These are phyloP conservation scores for Plebejus melissa DNA, from an alignment of 2,888 invertebrate species.

Conservation along the genomic window DNA sequence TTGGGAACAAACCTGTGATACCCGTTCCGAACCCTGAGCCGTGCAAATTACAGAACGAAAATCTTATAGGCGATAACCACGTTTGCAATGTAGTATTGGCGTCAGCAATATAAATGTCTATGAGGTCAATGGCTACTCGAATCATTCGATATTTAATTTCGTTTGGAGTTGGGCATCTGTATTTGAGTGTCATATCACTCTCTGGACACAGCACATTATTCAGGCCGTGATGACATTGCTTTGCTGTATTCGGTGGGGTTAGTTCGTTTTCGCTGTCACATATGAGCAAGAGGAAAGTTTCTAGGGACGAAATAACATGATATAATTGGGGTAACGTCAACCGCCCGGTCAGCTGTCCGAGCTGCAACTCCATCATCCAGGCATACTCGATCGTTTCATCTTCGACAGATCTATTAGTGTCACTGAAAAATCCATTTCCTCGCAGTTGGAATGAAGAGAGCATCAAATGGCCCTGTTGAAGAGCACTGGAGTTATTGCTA, in stretches of 20 bases:
- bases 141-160: constrained; percentile 97
- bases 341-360: constrained; percentile 95
- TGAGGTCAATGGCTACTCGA: constrained; percentile 90
- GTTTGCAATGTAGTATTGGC: constrained; percentile 91
- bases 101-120: constrained; percentile 95
- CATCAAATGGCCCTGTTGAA: constrained; percentile 91
- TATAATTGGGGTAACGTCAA: constrained; percentile 93
- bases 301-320: constrained; percentile 91
- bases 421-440: constrained; percentile 98
- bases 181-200: constrained; percentile 83
- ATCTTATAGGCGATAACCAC: constrained; percentile 92
- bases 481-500: constrained; percentile 54
- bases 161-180: constrained; percentile 87
- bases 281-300: constrained; percentile 91
- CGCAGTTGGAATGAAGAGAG: constrained; percentile 92
- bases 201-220: constrained; percentile 84
- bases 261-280: constrained; percentile 94
- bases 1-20: constrained; percentile 90
- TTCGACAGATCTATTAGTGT: constrained; percentile 91
- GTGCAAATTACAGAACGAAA: constrained; percentile 96
- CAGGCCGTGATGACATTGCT: constrained; percentile 89
- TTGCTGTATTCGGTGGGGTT: constrained; percentile 87
- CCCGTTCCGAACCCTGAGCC: constrained; percentile 94
- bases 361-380: constrained; percentile 96
- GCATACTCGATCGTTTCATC: constrained; percentile 98